phyloP scores from a whole-genome alignment of 1,140 invertebrate genomes.

The Drosophila pseudoobscura region DNA sequence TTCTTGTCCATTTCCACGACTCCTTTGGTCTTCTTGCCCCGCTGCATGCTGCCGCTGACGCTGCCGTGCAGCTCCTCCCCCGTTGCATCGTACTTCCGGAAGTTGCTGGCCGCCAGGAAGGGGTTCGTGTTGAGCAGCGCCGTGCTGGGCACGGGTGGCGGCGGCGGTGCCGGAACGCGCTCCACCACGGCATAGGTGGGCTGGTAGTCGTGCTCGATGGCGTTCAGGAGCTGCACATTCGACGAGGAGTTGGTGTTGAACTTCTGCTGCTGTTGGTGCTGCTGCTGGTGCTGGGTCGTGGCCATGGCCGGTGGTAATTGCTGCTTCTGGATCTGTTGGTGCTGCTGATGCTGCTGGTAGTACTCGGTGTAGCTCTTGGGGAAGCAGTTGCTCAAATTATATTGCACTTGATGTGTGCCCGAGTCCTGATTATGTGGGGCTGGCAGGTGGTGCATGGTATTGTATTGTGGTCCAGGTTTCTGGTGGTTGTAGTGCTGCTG shows the following conservation, averaged over 20 bases:
- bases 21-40: constrained; percentile 31
- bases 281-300: constrained; percentile 20
- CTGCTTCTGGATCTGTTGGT: constrained; percentile 39
- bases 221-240: constrained; percentile 56
- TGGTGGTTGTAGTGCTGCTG: constrained; percentile 23
- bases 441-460: constrained; percentile 59
- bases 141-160: constrained; percentile 29
- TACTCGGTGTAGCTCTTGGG: constrained; percentile 73
- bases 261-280: constrained; percentile 41
- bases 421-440: constrained; percentile 38
- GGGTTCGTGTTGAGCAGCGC: constrained; percentile 65
- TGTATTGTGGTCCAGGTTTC: constrained; percentile 56
- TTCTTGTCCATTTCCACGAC: constrained; percentile 66
- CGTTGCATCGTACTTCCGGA: constrained; percentile 65
- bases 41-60: constrained; percentile 45
- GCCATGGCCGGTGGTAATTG: constrained; percentile 19
- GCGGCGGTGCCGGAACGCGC: constrained; percentile 47
- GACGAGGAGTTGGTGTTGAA: constrained; percentile 59
- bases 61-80: constrained; percentile 43
- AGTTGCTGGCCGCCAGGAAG: constrained; percentile 63
- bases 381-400: constrained; percentile 73
- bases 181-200: constrained; percentile 65
- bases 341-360: constrained; percentile 59
- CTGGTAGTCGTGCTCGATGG: constrained; percentile 64
- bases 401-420: constrained; percentile 51